Conservation (phyloP, 2,113 vertebrate species). For the Platanista minor region DNA sequence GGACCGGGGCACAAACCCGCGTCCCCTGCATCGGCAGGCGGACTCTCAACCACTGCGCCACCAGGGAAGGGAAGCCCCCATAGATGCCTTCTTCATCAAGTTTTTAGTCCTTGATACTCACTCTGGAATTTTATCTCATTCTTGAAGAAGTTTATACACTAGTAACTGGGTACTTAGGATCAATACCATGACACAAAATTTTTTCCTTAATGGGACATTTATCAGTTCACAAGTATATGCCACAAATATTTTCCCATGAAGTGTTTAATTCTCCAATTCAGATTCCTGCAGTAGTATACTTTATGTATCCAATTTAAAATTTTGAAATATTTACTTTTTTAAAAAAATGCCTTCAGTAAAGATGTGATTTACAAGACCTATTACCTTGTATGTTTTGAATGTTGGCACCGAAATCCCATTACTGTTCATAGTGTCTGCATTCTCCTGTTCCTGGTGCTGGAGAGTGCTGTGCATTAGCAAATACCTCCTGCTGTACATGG, state of each 20-base stretch:
- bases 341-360: conserved; percentile 86
- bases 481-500: not conserved
- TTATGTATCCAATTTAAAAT: conserved; percentile 89
- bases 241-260: conserved; percentile 90
- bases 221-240: conserved; percentile 92
- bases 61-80: too few relatives aligned
- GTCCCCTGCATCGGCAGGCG: too few relatives aligned
- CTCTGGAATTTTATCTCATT: conserved; percentile 87
- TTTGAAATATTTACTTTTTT: conserved; percentile 88
- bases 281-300: conserved; percentile 88
- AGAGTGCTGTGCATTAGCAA: not conserved
- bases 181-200: conserved; percentile 91
- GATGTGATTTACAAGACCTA: conserved; percentile 88
- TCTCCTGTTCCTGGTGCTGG: conserved; percentile 89
- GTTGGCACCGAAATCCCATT: conserved; percentile 85
- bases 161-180: conserved; percentile 92
- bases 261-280: conserved; percentile 93
- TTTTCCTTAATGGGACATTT: conserved; percentile 80
- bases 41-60: too few relatives aligned
- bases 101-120: conserved; percentile 94
- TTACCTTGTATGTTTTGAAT: conserved; percentile 90
- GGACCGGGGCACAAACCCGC: too few relatives aligned
- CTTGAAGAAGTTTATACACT: conserved; percentile 88
- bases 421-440: conserved; percentile 89
- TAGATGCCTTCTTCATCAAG: conserved; percentile 90